A percentile compares a stretch with the other conserved stretches of the same genome.
phyloP scores from a whole-genome alignment of 37 sponge, comb jelly and placozoan species.

The Chondrilla cf. caribensis region DNA sequence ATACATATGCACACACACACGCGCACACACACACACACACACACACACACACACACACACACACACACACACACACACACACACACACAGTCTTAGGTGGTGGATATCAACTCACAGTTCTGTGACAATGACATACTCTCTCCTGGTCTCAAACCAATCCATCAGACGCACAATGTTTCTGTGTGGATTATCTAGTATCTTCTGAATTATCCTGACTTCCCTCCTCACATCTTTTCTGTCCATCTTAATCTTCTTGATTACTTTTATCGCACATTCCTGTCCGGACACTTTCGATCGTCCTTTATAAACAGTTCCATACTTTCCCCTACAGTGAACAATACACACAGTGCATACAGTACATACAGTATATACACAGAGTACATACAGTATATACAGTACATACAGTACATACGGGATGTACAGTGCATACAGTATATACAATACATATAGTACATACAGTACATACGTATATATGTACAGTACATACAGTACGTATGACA shows the following conservation, averaged over 20 bases:
- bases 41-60: too few species aligned
- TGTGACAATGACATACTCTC: constrained; percentile 57
- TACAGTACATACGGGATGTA: background rate
- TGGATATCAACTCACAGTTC: constrained; percentile 87
- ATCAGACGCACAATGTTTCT: constrained; percentile 31
- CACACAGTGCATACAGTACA: background rate
- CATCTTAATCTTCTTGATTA: constrained; percentile 38
- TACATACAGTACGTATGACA: background rate
- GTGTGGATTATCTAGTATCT: constrained; percentile 42
- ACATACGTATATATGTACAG: background rate
- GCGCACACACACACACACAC: too few species aligned
- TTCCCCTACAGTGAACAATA: constrained; percentile 62
- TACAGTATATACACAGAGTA: background rate
- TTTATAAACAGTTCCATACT: constrained; percentile 70
- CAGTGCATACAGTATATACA: background rate
- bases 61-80: too few species aligned
- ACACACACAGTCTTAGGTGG: too few species aligned
- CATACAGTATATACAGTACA: background rate
- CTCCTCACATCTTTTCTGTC: constrained; percentile 60
- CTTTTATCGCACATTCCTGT: constrained; percentile 49
- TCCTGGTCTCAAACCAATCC: constrained; percentile 43
- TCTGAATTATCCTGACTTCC: constrained; percentile 55
- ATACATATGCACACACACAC: too few species aligned
- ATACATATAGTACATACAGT: background rate
- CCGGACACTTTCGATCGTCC: constrained; percentile 18